Percentiles rank a stretch among this genome's conserved stretches.
These are phyloP conservation scores for Telmatochromis sp. DNA, from an alignment of 2,113 vertebrate species.

Conservation along the genomic window DNA sequence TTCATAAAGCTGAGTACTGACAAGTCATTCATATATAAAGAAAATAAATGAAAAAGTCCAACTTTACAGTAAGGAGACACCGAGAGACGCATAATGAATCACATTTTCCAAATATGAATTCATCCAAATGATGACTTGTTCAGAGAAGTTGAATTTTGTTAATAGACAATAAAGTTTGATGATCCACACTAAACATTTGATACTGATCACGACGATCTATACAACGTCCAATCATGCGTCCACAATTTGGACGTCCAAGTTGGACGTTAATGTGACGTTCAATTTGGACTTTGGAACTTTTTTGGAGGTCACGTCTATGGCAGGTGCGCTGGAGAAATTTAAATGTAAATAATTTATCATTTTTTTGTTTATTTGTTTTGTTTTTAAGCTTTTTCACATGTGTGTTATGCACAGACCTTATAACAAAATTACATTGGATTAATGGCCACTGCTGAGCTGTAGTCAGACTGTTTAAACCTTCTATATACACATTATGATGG, in stretches of 20 bases:
- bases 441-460: accelerated
- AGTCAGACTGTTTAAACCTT: background rate
- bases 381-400: accelerated
- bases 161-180: background rate
- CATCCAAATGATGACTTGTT: background rate
- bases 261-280: background rate
- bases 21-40: background rate
- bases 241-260: background rate
- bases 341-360: accelerated
- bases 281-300: background rate
- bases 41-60: background rate
- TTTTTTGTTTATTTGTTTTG: background rate
- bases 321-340: background rate
- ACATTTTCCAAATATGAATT: background rate
- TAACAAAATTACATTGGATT: background rate
- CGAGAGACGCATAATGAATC: accelerated
- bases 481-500: background rate
- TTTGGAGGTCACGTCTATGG: accelerated
- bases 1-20: background rate
- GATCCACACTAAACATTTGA: background rate
- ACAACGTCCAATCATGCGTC: background rate
- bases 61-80: background rate
- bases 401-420: background rate
- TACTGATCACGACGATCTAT: accelerated
- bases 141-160: background rate